Evolutionary conservation across 2,797 vertebrate genomes (phyloP).

Genomic region (Sternotherus odoratus): DNA sequence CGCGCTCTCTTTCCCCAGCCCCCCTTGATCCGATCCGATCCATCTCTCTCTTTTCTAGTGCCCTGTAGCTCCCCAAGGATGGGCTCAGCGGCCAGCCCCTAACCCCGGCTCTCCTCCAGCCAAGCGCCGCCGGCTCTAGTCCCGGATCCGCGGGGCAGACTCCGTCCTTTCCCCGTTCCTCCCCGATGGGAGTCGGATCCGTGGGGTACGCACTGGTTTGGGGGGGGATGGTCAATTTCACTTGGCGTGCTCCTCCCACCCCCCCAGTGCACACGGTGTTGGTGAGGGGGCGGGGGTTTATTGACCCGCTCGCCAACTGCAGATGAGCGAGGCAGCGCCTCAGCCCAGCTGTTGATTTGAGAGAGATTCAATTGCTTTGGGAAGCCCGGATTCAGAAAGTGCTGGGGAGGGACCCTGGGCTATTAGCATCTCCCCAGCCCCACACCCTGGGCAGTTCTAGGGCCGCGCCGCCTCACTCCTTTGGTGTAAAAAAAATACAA

Average conservation of each 20-base stretch:
- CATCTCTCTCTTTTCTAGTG: background rate
- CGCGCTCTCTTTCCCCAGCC: background rate
- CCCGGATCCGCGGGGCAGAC: background rate
- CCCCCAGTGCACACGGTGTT: background rate
- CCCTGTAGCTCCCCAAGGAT: background rate
- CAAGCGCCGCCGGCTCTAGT: background rate
- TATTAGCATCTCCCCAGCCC: slow-evolving; percentile 35
- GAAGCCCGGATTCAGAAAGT: slow-evolving; percentile 73
- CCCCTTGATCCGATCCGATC: background rate
- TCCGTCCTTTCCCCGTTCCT: background rate
- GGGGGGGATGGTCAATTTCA: background rate
- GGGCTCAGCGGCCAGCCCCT: background rate
- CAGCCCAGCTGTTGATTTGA: slow-evolving; percentile 62
- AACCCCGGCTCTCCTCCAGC: accelerated
- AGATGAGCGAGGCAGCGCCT: slow-evolving; percentile 63
- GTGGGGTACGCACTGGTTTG: background rate
- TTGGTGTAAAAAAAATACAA: no score
- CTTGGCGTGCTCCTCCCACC: background rate
- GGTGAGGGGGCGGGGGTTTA: background rate
- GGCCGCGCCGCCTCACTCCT: no score
- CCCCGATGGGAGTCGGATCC: no score
- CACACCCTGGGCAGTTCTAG: no score
- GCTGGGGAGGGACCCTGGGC: no score
- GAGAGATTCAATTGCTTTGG: slow-evolving; percentile 64
- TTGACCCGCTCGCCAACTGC: slow-evolving; percentile 53